A percentile compares a stretch with the other conserved stretches of the same genome.
phyloP scores from a whole-genome alignment of 2,113 vertebrate genomes.

The Gymnobelideus leadbeateri region DNA sequence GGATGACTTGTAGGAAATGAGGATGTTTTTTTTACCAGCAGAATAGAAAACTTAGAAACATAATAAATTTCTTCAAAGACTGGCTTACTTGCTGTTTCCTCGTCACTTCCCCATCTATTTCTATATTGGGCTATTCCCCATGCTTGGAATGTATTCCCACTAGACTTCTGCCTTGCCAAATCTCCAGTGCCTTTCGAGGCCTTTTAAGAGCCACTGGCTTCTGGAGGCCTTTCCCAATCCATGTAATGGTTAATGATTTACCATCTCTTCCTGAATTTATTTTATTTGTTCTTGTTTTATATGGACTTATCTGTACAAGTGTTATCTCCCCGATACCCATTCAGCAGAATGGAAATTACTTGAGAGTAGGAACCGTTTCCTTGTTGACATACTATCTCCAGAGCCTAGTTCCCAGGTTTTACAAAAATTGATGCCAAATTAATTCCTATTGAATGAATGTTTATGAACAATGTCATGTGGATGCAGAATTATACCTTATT shows the following conservation, averaged over 20 bases:
- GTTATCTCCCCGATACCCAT: neutral
- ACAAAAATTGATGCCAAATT: neutral
- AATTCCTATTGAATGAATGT: neutral
- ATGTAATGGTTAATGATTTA: neutral
- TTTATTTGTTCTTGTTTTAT: neutral
- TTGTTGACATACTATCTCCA: neutral
- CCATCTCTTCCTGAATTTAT: neutral
- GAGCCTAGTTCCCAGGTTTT: neutral
- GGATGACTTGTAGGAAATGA: neutral
- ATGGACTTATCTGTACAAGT: neutral
- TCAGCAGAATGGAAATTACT: neutral
- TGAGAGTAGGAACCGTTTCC: neutral
- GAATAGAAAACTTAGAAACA: neutral
- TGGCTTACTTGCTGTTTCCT: neutral
- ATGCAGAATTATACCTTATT: neutral
- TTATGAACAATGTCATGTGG: neutral
- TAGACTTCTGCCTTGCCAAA: neutral
- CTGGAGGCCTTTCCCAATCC: neutral
- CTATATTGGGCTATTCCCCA: neutral
- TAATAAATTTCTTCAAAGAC: neutral
- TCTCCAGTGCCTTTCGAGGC: neutral
- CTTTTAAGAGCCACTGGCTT: neutral
- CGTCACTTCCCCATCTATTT: neutral
- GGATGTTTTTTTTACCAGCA: neutral
- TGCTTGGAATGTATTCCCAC: neutral